Evolutionary conservation across 2,888 invertebrate species (phyloP), one percentile per base, ranked within the genome.

Genomic region (Penaeus monodon): DNA sequence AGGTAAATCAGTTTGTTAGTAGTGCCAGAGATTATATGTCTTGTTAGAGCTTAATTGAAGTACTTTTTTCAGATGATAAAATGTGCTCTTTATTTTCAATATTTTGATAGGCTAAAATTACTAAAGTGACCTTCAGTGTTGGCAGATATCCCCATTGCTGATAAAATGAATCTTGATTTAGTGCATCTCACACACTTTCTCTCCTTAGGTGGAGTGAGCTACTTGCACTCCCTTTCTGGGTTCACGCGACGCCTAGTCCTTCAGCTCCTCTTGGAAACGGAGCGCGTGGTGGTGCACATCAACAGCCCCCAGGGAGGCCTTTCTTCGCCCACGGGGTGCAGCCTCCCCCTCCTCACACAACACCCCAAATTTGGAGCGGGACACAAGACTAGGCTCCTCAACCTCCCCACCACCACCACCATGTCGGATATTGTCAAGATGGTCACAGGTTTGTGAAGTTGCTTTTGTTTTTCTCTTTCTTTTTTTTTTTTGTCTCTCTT

Each of bases 171-270:
- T n/a, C 14, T 68, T 68, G 8, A 14, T 2, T 44, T 44, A 44
- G 8, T 44, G 44, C 44, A 10, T 70, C 14, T 70, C 29, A 14
- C 70, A 14, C 44, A 2, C 27, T 81, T 64, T 49, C 85, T 57
- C 57, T 57, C 17, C 57, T 3, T 20, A 82, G 90, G 88, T 68
- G 88, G 90, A n/a, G 85, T 89, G 63, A 88, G 89, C 89, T 86
- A 91, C 91, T 76, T 92, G 91, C 90, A 90, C 70, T 88, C 90
- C 0, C 90, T 98, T 91, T 96, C 96, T 0, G 97, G 97, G 14
- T 98, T 98, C 93, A 96, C 97, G 70, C 94, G 98, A 57, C 95
- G 97, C 83, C 93, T 98, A 87, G 95, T 98, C 90, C 93, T 98
- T 84, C 97, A 98, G 91, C 94, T 98, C 85, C 93, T 98, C 90